Conservation (phyloP, 2,113 vertebrate species). For the Columba janthina region DNA sequence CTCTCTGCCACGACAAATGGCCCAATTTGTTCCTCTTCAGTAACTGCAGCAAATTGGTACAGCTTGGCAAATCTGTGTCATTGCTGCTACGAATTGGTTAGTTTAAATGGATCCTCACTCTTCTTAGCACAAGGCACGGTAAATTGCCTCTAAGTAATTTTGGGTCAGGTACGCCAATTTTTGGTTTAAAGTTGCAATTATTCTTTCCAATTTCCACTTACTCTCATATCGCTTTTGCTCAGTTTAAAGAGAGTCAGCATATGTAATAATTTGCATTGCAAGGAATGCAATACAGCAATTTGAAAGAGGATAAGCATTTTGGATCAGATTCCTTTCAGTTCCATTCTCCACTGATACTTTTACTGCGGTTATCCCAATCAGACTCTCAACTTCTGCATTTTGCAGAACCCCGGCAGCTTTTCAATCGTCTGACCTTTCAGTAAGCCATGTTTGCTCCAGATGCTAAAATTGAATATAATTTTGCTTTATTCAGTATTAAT, state of each 20-base stretch:
- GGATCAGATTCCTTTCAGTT: neutral
- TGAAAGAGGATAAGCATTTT: neutral
- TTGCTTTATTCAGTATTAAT: slow-evolving; percentile 70
- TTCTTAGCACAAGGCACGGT: neutral
- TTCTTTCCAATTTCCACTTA: neutral
- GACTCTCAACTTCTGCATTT: neutral
- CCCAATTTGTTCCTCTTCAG: slow-evolving; percentile 33
- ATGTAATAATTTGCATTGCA: slow-evolving; percentile 18
- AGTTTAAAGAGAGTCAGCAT: neutral
- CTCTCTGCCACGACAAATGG: neutral
- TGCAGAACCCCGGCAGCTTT: slow-evolving; percentile 9
- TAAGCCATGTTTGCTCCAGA: slow-evolving; percentile 57
- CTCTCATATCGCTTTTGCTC: neutral
- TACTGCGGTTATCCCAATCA: neutral
- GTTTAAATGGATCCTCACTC: slow-evolving; percentile 26
- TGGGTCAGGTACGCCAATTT: slow-evolving; percentile 18
- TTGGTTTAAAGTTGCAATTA: slow-evolving; percentile 27
- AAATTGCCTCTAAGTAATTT: slow-evolving; percentile 41
- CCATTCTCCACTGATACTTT: neutral
- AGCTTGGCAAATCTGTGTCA: slow-evolving; percentile 10
- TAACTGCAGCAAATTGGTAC: neutral
- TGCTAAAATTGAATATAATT: slow-evolving; percentile 66
- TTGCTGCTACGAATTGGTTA: neutral
- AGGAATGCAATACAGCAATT: slow-evolving; percentile 13
- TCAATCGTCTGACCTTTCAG: slow-evolving; percentile 59